Conservation (phyloP, 2,888 invertebrate genomes). For the Deroplatys truncata region DNA sequence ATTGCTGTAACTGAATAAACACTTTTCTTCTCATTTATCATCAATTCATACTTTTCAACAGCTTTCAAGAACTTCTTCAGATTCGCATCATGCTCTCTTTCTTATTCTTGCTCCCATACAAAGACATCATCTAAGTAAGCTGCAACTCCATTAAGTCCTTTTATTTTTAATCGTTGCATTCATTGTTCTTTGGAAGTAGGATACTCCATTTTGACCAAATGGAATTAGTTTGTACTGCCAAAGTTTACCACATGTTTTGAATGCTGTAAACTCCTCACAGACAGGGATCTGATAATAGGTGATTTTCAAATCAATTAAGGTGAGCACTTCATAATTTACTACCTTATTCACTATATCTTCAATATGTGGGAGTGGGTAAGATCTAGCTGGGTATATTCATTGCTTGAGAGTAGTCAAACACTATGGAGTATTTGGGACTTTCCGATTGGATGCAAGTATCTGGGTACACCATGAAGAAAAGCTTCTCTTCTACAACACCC, state of each 20-base stretch:
- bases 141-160: constrained; percentile 4
- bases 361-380: no score
- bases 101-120: constrained; percentile 24
- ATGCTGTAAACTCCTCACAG: constrained; percentile 13
- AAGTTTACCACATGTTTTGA: no score
- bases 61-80: background rate
- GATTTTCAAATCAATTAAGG: background rate
- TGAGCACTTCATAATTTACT: no score
- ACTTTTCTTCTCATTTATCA: background rate
- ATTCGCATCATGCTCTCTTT: constrained; percentile 26
- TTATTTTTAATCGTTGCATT: background rate
- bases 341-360: no score
- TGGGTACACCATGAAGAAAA: no score
- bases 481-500: no score
- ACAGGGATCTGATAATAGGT: constrained; percentile 31
- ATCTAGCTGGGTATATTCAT: no score
- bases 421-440: no score
- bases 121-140: constrained; percentile 28
- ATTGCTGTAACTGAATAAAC: background rate
- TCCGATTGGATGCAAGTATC: no score
- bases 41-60: background rate
- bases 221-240: constrained; percentile 19
- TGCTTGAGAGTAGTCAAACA: no score
- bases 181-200: constrained; percentile 9
- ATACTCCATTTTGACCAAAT: constrained; percentile 29